phyloP scores from a whole-genome alignment of 1,140 invertebrate species.

The Steinernema khuongi region DNA sequence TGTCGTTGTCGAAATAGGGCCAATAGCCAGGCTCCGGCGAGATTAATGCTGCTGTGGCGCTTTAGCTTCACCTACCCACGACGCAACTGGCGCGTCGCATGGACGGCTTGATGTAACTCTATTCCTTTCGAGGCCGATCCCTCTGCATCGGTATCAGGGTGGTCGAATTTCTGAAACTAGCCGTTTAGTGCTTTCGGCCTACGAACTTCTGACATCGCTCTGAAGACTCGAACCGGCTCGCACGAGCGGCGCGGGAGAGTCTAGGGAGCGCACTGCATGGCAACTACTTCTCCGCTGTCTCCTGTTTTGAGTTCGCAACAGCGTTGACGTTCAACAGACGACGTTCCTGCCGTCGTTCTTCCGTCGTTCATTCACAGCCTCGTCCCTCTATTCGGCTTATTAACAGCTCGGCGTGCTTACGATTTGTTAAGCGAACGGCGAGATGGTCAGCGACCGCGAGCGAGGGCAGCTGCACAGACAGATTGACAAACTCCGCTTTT shows the following conservation, averaged over 20 bases:
- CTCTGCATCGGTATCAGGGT: too few relatives aligned
- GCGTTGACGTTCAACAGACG: neutral
- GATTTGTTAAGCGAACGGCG: constrained; percentile 8
- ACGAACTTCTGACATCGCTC: neutral
- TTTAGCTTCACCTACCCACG: neutral
- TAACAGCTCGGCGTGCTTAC: neutral
- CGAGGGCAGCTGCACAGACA: constrained; percentile 3
- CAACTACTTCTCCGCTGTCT: neutral
- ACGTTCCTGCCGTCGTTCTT: neutral
- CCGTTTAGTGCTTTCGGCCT: too few relatives aligned
- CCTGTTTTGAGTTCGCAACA: neutral
- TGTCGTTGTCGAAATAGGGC: constrained; percentile 6
- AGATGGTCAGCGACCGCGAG: constrained; percentile 1
- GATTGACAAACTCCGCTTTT: constrained; percentile 12
- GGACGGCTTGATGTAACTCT: too few relatives aligned
- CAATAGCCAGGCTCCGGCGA: neutral
- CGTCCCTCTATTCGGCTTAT: neutral
- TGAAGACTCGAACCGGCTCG: neutral
- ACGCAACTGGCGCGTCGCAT: neutral
- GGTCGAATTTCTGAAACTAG: too few relatives aligned
- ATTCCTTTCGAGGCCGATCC: too few relatives aligned
- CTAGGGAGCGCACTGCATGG: neutral
- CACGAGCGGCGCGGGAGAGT: too few relatives aligned
- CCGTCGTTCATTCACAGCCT: neutral
- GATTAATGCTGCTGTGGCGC: neutral